These are phyloP conservation scores for Acanthisitta chloris DNA, from an alignment of 2,113 vertebrate species.

Conservation along the genomic window DNA sequence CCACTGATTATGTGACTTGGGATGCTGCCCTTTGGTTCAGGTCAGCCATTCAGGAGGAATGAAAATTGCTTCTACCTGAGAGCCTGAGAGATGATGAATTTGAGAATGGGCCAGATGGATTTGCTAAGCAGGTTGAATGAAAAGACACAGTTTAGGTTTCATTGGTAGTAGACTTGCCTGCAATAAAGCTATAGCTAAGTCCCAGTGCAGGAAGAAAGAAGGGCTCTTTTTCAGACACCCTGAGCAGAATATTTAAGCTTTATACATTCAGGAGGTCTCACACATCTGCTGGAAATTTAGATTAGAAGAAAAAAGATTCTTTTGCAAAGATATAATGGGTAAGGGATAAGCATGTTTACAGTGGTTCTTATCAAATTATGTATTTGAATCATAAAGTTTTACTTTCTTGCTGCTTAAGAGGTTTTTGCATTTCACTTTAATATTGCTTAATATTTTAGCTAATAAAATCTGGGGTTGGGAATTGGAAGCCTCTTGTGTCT, in stretches of 20 bases:
- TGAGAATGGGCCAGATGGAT: not conserved
- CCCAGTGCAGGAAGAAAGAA: not conserved
- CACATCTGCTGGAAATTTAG: not conserved
- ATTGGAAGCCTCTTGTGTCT: not conserved
- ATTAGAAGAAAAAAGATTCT: not conserved
- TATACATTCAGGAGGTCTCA: not conserved
- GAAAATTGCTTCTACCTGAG: not conserved
- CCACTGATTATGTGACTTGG: not conserved
- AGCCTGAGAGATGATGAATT: not conserved
- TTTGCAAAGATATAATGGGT: not conserved
- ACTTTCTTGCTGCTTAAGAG: not conserved
- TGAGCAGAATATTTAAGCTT: not conserved
- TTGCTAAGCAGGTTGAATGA: not conserved
- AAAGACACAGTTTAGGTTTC: not conserved
- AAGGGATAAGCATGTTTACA: not conserved
- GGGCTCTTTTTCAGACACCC: not conserved
- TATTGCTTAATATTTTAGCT: not conserved
- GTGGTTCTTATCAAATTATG: not conserved
- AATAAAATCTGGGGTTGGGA: not conserved
- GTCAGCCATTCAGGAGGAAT: not conserved
- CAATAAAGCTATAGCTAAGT: not conserved
- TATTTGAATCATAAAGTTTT: not conserved
- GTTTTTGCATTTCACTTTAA: not conserved
- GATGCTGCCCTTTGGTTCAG: not conserved
- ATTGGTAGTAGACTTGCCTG: not conserved